Evolutionary conservation across 2,797 vertebrate genomes (phyloP).

Genomic region (Ctenosaura bakeri): DNA sequence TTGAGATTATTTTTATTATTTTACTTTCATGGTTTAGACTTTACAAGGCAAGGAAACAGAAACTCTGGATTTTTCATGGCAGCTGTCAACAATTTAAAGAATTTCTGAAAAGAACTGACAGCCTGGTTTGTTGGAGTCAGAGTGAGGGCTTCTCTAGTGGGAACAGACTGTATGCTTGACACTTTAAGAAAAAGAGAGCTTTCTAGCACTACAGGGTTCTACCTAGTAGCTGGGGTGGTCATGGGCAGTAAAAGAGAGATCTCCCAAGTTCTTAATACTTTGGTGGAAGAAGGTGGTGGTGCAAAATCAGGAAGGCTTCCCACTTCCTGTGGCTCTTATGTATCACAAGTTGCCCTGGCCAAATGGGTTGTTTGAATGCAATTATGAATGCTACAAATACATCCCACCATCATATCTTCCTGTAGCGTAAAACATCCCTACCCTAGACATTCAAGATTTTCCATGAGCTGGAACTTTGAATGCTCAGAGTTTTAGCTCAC

Average conservation of each 20-base stretch:
- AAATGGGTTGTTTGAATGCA: neutral
- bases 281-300: neutral
- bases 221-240: neutral
- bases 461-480: neutral
- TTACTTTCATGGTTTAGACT: constrained; percentile 38
- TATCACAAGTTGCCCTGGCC: neutral
- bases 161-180: neutral
- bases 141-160: neutral
- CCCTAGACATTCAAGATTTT: neutral
- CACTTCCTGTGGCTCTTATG: neutral
- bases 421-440: neutral
- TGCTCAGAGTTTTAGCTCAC: neutral
- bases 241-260: neutral
- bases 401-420: neutral
- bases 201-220: neutral
- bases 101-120: constrained; percentile 34
- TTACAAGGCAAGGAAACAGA: constrained; percentile 42
- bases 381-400: neutral
- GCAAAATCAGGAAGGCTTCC: neutral
- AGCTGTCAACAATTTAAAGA: constrained; percentile 48
- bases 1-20: constrained; percentile 7
- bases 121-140: constrained; percentile 5
- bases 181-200: neutral
- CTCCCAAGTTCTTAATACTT: neutral
- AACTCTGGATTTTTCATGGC: constrained; percentile 30